These are phyloP conservation scores for Remorina albescens DNA, from an alignment of 2,797 vertebrate species.

Conservation along the genomic window DNA sequence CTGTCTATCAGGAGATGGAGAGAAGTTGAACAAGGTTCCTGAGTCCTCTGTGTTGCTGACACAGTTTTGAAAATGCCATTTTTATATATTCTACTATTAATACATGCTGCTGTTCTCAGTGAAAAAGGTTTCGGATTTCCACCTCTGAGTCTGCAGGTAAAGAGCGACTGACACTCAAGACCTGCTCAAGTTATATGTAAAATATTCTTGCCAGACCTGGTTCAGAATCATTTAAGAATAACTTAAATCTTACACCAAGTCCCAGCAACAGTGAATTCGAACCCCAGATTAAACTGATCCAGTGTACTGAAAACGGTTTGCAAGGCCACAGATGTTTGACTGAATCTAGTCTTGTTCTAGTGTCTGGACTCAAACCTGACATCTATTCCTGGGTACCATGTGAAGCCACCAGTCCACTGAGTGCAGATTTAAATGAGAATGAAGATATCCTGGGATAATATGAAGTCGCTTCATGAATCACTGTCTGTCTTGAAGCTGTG, in stretches of 20 bases:
- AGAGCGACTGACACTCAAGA: no score
- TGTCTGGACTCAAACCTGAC: background rate
- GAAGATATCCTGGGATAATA: slow-evolving; percentile 2
- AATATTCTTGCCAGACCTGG: background rate
- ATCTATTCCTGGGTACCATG: background rate
- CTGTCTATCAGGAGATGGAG: no score
- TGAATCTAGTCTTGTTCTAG: background rate
- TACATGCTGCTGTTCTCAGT: no score
- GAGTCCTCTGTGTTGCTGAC: no score
- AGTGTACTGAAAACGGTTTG: background rate
- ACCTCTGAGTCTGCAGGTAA: no score
- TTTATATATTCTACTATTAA: no score
- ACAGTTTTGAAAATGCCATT: no score
- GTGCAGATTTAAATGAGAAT: slow-evolving; percentile 14
- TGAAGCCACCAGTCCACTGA: background rate
- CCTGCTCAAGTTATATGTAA: no score
- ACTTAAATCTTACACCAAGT: no score
- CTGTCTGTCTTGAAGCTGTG: slow-evolving; percentile 2
- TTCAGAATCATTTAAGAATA: background rate
- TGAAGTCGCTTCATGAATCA: slow-evolving; percentile 8
- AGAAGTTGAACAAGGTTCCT: no score
- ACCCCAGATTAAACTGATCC: background rate
- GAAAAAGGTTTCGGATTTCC: no score
- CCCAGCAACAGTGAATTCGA: background rate
- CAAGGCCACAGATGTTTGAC: no score